Conservation (phyloP, 2,888 invertebrate species). For the Scaeva pyrastri region DNA sequence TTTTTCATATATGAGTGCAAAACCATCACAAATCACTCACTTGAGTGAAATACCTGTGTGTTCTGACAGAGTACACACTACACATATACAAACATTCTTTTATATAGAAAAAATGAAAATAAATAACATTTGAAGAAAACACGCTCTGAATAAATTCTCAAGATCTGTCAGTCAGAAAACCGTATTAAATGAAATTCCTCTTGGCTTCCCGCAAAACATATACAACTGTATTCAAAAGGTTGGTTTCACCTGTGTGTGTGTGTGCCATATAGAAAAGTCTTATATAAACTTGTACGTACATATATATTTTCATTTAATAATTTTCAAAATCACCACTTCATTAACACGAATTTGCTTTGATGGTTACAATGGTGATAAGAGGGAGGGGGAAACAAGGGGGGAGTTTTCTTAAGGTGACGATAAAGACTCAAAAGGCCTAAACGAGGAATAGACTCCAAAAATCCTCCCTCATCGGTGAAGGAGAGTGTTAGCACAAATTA, state of each 20-base stretch:
- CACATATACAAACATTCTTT: not conserved
- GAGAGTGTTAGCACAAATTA: conserved; percentile 42
- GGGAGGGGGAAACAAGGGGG: not conserved
- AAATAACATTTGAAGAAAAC: conserved; percentile 30
- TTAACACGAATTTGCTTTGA: not conserved
- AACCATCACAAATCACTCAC: conserved; percentile 26
- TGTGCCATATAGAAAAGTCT: conserved; percentile 29
- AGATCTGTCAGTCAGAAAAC: conserved; percentile 49
- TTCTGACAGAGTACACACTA: not conserved
- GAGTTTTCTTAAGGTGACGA: not conserved
- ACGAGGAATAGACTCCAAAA: not conserved
- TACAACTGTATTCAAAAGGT: not conserved
- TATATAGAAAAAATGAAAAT: not conserved
- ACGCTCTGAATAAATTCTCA: conserved; percentile 55
- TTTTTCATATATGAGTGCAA: not conserved
- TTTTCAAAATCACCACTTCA: conserved; percentile 50
- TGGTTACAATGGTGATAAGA: not conserved
- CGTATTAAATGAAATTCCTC: conserved; percentile 26
- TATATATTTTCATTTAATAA: conserved; percentile 42
- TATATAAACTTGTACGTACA: too few relatives aligned
- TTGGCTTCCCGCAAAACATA: conserved; percentile 17
- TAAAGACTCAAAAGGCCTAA: not conserved
- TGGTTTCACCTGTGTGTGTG: not conserved
- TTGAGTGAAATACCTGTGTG: conserved; percentile 15
- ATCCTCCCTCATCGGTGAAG: not conserved